Evolutionary conservation across 1,140 invertebrate genomes (phyloP).

Genomic region (fruit fly (Drosophila melanogaster)): DNA sequence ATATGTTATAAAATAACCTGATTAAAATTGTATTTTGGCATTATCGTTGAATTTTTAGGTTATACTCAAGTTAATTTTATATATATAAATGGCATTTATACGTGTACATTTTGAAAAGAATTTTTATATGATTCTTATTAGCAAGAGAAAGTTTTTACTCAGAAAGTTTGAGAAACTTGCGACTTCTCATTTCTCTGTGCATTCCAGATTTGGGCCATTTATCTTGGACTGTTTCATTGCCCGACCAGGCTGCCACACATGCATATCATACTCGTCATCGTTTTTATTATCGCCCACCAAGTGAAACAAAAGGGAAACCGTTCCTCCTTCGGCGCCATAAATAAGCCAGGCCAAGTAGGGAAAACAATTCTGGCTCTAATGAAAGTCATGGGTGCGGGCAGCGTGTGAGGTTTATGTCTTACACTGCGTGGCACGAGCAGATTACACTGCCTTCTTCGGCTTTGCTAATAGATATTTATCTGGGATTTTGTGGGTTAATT

Average conservation of each 20-base stretch:
- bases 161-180: no score
- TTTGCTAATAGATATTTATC: conserved; percentile 56
- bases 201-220: conserved; percentile 27
- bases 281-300: conserved; percentile 52
- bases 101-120: no score
- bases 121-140: background rate
- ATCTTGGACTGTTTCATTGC: conserved; percentile 47
- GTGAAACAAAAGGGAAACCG: conserved; percentile 25
- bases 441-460: conserved; percentile 34
- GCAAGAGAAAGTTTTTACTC: no score
- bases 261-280: conserved; percentile 65
- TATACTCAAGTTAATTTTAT: no score
- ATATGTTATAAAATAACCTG: no score
- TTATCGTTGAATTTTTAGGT: no score
- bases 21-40: no score
- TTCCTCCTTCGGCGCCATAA: conserved; percentile 22
- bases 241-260: conserved; percentile 46
- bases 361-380: conserved; percentile 55
- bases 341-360: conserved; percentile 42
- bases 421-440: conserved; percentile 33
- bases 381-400: conserved; percentile 41
- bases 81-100: no score
- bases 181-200: conserved; percentile 8
- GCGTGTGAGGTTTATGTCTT: conserved; percentile 45
- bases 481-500: conserved; percentile 31